A percentile compares a stretch with the other conserved stretches of the same genome.
These are phyloP conservation scores for Sylvicola cinctus DNA, from an alignment of 2,888 invertebrate genomes.

Conservation along the genomic window DNA sequence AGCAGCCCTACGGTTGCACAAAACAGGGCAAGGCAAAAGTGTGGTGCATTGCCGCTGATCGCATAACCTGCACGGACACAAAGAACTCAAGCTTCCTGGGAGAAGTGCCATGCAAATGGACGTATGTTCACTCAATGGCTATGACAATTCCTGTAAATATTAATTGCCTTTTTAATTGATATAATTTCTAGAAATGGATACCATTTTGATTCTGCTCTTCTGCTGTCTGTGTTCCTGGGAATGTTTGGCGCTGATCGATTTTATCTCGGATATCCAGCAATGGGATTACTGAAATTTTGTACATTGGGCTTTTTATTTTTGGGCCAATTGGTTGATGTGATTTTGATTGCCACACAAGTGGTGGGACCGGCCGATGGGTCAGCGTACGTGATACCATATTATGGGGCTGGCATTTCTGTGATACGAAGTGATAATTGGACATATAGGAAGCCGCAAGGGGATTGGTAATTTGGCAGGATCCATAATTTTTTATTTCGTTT, in stretches of 20 bases:
- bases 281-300: constrained; percentile 85
- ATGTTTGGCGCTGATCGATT: constrained; percentile 97
- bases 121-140: constrained; percentile 40
- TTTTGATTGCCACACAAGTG: constrained; percentile 50
- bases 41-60: constrained; percentile 61
- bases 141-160: not conserved
- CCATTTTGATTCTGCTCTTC: constrained; percentile 73
- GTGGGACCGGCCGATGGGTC: constrained; percentile 92
- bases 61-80: constrained; percentile 60
- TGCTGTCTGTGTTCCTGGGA: constrained; percentile 89
- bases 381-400: constrained; percentile 81
- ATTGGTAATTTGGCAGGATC: constrained; percentile 31
- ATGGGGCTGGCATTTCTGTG: constrained; percentile 68
- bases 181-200: constrained; percentile 64
- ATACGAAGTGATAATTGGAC: constrained; percentile 69
- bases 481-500: no score
- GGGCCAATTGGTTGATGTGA: constrained; percentile 84
- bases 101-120: constrained; percentile 82
- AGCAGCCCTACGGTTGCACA: constrained; percentile 65
- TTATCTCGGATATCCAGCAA: constrained; percentile 94
- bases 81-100: constrained; percentile 60
- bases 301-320: constrained; percentile 93
- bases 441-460: constrained; percentile 56
- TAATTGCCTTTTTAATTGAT: constrained; percentile 6
- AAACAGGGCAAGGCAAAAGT: constrained; percentile 64